Evolutionary conservation across 2,888 invertebrate genomes (phyloP), one percentile per base, ranked within the genome.

Genomic region (Spilosoma lubricipeda): DNA sequence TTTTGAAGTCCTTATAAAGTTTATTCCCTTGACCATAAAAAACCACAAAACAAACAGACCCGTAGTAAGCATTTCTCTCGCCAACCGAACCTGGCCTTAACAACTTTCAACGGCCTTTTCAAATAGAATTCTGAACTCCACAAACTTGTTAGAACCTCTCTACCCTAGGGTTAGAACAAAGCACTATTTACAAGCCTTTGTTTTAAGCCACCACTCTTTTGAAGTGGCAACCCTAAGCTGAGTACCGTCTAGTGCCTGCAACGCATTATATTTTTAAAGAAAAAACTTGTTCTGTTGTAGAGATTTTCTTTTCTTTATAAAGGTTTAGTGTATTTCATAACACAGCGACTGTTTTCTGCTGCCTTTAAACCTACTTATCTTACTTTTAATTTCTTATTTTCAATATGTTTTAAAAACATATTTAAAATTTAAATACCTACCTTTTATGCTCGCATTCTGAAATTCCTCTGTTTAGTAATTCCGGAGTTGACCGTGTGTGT

Each of bases 181-280:
- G 87, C 90, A 91, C 92, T 93, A 93, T 94, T 93, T 93, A 93
- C 89, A 80, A 85, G 81, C 89, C 89, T 93, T 95, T 94, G 94
- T 94, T 90, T 87, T 84, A 84, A 80, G 85, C 89, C 90, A 87
- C 87, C 86, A 87, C 88, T 90, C 85, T 82, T 79, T 82, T 83
- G 79, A 74, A 88, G 86, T 69, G 77, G 81, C 80, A 78, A 82
- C 85, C 85, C 79, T 81, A 80, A 80, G 82, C 82, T 85, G 81
- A 83, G 83, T 77, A 85, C 67, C 72, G 69, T 77, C 76, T 78
- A 83, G 81, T 83, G 78, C 80, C 81, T 74, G 70, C 78, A 67
- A 73, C 80, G 69, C 74, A 75, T 79, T 80, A 79, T 77, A 79
- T 78, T 78, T 82, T 79, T 75, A 74, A 79, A 80, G 70, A 67